These are phyloP conservation scores for Enhydra lutris DNA, from an alignment of 2,113 vertebrate species.

Conservation along the genomic window DNA sequence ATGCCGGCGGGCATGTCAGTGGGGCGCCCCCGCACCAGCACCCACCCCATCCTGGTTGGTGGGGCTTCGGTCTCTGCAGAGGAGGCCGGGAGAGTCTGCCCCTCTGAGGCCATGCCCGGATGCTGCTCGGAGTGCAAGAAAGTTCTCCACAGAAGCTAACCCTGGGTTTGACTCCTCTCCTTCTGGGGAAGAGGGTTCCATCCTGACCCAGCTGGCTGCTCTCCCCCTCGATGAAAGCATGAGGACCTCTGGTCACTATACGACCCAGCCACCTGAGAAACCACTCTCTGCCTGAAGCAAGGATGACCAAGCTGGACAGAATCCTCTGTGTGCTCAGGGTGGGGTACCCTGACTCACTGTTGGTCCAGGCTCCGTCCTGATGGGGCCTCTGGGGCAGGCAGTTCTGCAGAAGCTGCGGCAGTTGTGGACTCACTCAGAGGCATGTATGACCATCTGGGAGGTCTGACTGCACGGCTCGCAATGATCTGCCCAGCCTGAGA, in stretches of 20 bases:
- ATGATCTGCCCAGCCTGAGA: fast-evolving
- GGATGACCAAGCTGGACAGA: neutral
- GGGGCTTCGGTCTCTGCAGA: neutral
- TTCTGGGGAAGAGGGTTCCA: neutral
- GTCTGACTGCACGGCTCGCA: too few relatives aligned
- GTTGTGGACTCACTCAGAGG: neutral
- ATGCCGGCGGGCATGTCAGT: fast-evolving
- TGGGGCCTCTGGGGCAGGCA: neutral
- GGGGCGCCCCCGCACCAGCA: too few relatives aligned
- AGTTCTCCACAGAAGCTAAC: fast-evolving
- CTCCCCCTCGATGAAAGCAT: neutral
- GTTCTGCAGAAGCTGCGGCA: neutral
- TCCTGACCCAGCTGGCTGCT: neutral
- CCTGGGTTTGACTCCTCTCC: neutral
- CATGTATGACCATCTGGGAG: too few relatives aligned
- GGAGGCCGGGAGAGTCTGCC: neutral
- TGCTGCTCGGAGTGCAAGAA: fast-evolving
- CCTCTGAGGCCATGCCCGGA: fast-evolving
- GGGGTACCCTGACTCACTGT: neutral
- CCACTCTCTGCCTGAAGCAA: too few relatives aligned
- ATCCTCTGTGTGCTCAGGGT: neutral
- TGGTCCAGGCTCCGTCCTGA: neutral
- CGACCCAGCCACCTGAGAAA: neutral
- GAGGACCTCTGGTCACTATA: neutral
- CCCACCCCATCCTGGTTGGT: fast-evolving